phyloP scores from a whole-genome alignment of 37 sponge, comb jelly and placozoan genomes.

The Axinella damicornis region DNA sequence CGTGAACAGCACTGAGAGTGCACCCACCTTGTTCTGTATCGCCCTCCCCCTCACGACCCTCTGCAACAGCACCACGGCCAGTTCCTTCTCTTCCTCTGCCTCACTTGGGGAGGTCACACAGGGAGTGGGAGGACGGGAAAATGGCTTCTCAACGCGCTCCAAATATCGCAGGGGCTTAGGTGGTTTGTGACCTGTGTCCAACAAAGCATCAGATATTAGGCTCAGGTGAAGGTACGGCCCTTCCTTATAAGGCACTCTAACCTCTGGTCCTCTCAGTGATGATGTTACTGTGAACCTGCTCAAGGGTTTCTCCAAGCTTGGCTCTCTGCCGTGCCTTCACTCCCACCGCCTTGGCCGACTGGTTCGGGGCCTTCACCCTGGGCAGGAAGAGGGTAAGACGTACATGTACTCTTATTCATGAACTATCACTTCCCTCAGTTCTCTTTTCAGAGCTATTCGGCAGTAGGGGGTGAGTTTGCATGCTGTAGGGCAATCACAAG shows the following conservation, averaged over 20 bases:
- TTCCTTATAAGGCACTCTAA: background rate
- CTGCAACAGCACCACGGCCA: slow-evolving; percentile 88
- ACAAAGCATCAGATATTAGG: no score
- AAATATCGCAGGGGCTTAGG: slow-evolving; percentile 84
- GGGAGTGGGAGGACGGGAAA: slow-evolving; percentile 96
- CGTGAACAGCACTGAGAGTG: no score
- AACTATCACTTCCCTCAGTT: no score
- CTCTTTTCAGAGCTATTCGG: no score
- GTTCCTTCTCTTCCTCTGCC: slow-evolving; percentile 77
- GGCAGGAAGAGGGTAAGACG: no score
- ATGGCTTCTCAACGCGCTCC: slow-evolving; percentile 89
- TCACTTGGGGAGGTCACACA: slow-evolving; percentile 49
- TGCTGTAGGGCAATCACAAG: no score
- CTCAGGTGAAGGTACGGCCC: no score
- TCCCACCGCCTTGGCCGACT: slow-evolving; percentile 36
- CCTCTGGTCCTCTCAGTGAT: slow-evolving; percentile 32
- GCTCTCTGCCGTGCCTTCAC: slow-evolving; percentile 42
- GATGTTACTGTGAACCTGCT: slow-evolving; percentile 56
- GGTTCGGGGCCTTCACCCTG: slow-evolving; percentile 38
- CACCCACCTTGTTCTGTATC: slow-evolving; percentile 81
- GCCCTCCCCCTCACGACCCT: slow-evolving; percentile 92
- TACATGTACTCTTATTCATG: background rate
- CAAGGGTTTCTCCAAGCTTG: slow-evolving; percentile 53
- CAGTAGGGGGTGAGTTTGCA: no score
- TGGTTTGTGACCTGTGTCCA: slow-evolving; percentile 34